Base-by-base conservation (phyloP, 2,113 vertebrate genomes). In the Brachyhypopomus occidentalis region DNA sequence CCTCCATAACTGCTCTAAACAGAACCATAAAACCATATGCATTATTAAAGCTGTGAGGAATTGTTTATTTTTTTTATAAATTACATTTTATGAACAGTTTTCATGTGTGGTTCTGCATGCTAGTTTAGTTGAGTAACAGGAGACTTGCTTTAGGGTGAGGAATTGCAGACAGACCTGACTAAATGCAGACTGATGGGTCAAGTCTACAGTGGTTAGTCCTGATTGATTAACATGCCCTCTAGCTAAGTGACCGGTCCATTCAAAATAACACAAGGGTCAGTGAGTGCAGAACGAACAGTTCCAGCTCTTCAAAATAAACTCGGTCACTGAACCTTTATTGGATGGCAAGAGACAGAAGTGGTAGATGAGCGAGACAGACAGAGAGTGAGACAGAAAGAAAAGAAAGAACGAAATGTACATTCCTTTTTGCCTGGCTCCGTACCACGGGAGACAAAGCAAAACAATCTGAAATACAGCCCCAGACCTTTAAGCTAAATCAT, bases 331-430 rank as follows among this genome's bases (percentile, higher is more conserved):
- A 27, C 23, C 12, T 63, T 63, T 27, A 63, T 63, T 30, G 27
- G 62, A 3, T 25, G 23, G 38, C 71, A 16, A 55, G 62, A 36
- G 55, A 72, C 17, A 14, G 30, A 58, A 83, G 11, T 17, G 8
- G 20, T 22, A 34, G 14, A 12, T 20, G 62, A 0, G n/a, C 59
- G n/a, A 23, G 22, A 58, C 36, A 71, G 27, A 69, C 6, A 48
- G 52, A 25, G 3, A n/a, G 55, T 60, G 1, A 17, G 20, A 38
- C 25, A 16, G 14, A 38, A 20, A n/a, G 63, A 34, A 66, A 58
- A 19, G 5, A 45, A 5, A 25, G 17, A 62, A 79, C 72, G 75
- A 84, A 48, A 84, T 38, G 48, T 69, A 20, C 48, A 58, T 58
- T 69, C 14, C n/a, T 78, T 58, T 23, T 9, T n/a, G 70, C 7